Conservation (phyloP, 2,888 invertebrate genomes). For the Baronia brevicornis region DNA sequence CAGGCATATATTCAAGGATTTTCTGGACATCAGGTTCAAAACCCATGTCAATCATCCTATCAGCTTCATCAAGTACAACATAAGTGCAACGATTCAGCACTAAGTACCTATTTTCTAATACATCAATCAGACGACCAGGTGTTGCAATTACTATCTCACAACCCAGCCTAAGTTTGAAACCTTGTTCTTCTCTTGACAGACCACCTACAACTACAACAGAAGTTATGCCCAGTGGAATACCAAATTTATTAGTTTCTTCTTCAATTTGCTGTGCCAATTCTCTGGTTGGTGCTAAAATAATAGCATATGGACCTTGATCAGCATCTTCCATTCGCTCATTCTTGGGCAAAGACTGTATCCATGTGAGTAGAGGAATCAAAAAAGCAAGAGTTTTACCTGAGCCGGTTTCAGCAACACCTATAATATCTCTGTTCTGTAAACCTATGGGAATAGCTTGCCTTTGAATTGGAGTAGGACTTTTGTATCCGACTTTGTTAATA, state of each 20-base stretch:
- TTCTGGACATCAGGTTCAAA: conserved; percentile 99
- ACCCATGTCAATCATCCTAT: conserved; percentile 99
- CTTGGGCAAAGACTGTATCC: conserved; percentile 99
- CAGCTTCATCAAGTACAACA: conserved; percentile 96
- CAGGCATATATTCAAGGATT: conserved; percentile 98
- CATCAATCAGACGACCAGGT: conserved; percentile 99
- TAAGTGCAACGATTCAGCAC: conserved; percentile 98
- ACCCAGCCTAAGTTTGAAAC: conserved; percentile 95
- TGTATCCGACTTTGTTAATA: conserved; percentile 95
- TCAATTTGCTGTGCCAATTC: conserved; percentile 99
- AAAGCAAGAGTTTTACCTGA: conserved; percentile 99
- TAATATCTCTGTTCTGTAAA: conserved; percentile 94
- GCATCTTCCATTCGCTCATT: conserved; percentile 92
- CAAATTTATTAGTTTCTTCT: conserved; percentile 98
- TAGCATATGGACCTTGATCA: conserved; percentile 98
- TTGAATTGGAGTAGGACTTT: conserved; percentile 99
- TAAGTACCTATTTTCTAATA: conserved; percentile 97
- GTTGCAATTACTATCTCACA: conserved; percentile 99
- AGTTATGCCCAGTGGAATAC: conserved; percentile 91
- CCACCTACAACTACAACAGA: conserved; percentile 99
- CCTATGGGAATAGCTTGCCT: conserved; percentile 99
- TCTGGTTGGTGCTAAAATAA: conserved; percentile 99
- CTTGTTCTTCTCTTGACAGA: conserved; percentile 98
- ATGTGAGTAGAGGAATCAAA: conserved; percentile 95
- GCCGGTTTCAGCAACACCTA: conserved; percentile 99